Evolutionary conservation across 2,888 invertebrate species (phyloP), one percentile per base, ranked within the genome.

Genomic region (Pemphredon lugubris): DNA sequence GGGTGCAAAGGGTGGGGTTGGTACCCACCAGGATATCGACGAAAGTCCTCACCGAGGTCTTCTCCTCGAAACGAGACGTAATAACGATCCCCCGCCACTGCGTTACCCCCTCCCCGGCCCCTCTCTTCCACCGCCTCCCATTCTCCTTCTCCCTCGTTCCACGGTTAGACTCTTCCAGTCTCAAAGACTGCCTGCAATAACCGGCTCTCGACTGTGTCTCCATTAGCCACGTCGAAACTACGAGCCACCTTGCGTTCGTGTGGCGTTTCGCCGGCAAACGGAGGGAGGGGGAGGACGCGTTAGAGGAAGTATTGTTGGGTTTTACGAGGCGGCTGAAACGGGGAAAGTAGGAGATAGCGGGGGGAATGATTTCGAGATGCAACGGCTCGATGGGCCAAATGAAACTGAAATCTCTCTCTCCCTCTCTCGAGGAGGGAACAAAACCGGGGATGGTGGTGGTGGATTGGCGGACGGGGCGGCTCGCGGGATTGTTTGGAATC

Each of bases 1-100:
- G 64, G 65, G 39, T 26, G 60, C 37, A 7, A 20, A 20, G 13
- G 20, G 32, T 21, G 21, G 48, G 40, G n/a, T 34, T 55, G 54
- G 57, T 44, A 66, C 53, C 64, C 69, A 66, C 55, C 61, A 70
- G 78, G 61, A 73, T 79, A 78, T 79, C 78, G 76, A 78, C 75
- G 75, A 68, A 70, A 70, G 63, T 66, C 70, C 70, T 77, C 47
- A 23, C 61, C 69, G 57, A 61, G 57, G 63, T 73, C 59, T 63
- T 68, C 68, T 75, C 42, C 61, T 61, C 59, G 67, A 69, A 79
- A 73, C 60, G 59, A 67, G 59, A 78, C 66, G 71, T 71, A 76
- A 71, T 79, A 79, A 79, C 78, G 60, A 66, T 47, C 53, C 60
- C 45, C 32, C 32, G n/a, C n/a, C n/a, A n/a, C n/a, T n/a, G n/a